These are phyloP conservation scores for Xiphias gladius DNA, from an alignment of 2,113 vertebrate species.

Conservation along the genomic window DNA sequence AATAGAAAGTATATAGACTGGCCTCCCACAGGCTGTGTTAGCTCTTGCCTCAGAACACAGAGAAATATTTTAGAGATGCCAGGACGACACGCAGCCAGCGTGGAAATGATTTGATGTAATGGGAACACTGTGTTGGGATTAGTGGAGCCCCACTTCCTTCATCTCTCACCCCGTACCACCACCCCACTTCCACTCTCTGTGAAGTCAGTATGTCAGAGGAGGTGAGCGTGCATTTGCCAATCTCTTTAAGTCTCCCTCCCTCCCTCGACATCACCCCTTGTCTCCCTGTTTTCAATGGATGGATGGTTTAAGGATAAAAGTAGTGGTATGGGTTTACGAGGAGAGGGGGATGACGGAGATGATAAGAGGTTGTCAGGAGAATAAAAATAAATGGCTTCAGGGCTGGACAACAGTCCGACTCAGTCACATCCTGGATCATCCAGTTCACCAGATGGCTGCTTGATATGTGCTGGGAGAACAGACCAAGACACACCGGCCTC, in stretches of 20 bases:
- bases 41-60: constrained; percentile 50
- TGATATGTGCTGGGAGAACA: constrained; percentile 42
- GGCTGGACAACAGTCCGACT: constrained; percentile 51
- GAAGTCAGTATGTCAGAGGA: constrained; percentile 44
- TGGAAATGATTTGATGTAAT: constrained; percentile 57
- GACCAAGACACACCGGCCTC: constrained; percentile 20
- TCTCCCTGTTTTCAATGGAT: constrained; percentile 31
- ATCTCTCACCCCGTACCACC: constrained; percentile 26
- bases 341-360: background rate
- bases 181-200: constrained; percentile 44
- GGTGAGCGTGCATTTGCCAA: constrained; percentile 41
- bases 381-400: constrained; percentile 47
- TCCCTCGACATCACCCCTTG: constrained; percentile 25
- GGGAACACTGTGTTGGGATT: constrained; percentile 57
- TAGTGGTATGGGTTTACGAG: background rate
- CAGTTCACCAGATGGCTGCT: constrained; percentile 67
- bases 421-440: constrained; percentile 29
- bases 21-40: constrained; percentile 51
- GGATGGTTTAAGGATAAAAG: constrained; percentile 2
- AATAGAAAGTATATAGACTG: constrained; percentile 54
- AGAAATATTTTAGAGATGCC: constrained; percentile 44
- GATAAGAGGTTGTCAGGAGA: constrained; percentile 31
- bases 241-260: constrained; percentile 33
- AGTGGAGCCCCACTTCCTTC: constrained; percentile 31
- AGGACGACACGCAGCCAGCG: constrained; percentile 26